Conservation (phyloP, 2,113 vertebrate species). For the Campylomormyrus tamandua region DNA sequence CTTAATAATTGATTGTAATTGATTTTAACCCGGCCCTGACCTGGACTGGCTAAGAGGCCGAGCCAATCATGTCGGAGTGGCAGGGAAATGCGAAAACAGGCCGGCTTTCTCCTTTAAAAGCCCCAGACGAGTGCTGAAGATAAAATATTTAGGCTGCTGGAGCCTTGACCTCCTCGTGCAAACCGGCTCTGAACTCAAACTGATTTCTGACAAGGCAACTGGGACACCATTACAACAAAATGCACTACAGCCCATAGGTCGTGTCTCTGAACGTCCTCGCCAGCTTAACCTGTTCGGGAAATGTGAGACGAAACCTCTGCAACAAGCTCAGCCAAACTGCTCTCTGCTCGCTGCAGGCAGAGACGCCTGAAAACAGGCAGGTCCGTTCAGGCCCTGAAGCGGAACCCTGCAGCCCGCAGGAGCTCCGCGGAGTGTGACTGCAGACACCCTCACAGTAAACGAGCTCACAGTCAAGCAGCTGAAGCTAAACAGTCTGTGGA, state of each 20-base stretch:
- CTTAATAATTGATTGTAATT: constrained; percentile 96
- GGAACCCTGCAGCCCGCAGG: not conserved
- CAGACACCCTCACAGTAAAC: not conserved
- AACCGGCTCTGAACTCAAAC: constrained; percentile 83
- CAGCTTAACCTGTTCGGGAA: constrained; percentile 75
- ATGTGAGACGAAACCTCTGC: constrained; percentile 43
- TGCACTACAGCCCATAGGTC: constrained; percentile 80
- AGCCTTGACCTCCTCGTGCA: constrained; percentile 83
- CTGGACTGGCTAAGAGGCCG: constrained; percentile 70
- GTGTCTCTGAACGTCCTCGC: constrained; percentile 71
- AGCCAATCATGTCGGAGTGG: constrained; percentile 71
- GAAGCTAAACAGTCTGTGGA: not conserved
- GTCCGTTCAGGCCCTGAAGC: not conserved
- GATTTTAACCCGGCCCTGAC: constrained; percentile 86
- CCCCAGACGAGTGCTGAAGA: constrained; percentile 80
- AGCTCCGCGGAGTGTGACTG: not conserved
- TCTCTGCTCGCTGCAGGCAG: not conserved
- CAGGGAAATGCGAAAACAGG: constrained; percentile 65
- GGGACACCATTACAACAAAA: constrained; percentile 93
- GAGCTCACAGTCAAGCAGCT: not conserved
- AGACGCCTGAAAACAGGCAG: not conserved
- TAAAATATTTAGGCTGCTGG: constrained; percentile 92
- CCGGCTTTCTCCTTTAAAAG: constrained; percentile 79
- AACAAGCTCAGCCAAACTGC: constrained; percentile 35
- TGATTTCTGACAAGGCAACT: constrained; percentile 93